Evolutionary conservation across 2,797 vertebrate species (phyloP).

Genomic region (Austrolebias charrua): DNA sequence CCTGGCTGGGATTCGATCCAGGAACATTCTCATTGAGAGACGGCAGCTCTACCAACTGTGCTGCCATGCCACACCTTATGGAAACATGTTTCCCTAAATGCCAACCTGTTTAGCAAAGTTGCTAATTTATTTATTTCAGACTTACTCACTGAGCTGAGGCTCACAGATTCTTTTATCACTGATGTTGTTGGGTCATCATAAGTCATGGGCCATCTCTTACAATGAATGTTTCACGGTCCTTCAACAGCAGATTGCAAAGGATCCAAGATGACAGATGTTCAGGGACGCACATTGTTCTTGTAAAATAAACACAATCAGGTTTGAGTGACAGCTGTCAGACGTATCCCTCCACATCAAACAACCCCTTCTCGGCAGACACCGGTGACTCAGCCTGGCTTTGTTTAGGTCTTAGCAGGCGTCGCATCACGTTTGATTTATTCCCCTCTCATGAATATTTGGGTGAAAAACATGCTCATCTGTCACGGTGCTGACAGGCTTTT

Average conservation of each 20-base stretch:
- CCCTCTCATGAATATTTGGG: slow-evolving; percentile 65
- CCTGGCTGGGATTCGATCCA: too few relatives aligned
- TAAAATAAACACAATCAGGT: slow-evolving; percentile 14
- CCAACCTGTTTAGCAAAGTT: too few relatives aligned
- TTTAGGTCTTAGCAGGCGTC: slow-evolving; percentile 38
- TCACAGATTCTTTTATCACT: slow-evolving; percentile 13
- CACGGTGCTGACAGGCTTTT: slow-evolving; percentile 63
- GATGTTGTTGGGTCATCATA: slow-evolving; percentile 9
- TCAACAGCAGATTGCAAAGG: neutral
- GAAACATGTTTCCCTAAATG: too few relatives aligned
- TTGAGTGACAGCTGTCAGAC: slow-evolving; percentile 44
- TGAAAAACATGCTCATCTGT: slow-evolving; percentile 62
- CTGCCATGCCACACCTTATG: too few relatives aligned
- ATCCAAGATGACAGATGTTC: slow-evolving; percentile 19
- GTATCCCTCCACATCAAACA: slow-evolving; percentile 32
- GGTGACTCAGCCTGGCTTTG: slow-evolving; percentile 62
- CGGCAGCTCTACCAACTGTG: too few relatives aligned
- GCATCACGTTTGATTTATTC: slow-evolving; percentile 51
- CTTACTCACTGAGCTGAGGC: neutral
- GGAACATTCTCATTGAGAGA: too few relatives aligned
- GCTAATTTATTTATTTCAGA: neutral
- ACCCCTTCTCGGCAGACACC: slow-evolving; percentile 44
- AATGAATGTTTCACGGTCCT: too few relatives aligned
- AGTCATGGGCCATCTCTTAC: slow-evolving; percentile 1
- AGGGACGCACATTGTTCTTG: slow-evolving; percentile 12